Base-by-base conservation (phyloP, 37 sponge, comb jelly and placozoan genomes). In the Chondrilla cf. caribensis region DNA sequence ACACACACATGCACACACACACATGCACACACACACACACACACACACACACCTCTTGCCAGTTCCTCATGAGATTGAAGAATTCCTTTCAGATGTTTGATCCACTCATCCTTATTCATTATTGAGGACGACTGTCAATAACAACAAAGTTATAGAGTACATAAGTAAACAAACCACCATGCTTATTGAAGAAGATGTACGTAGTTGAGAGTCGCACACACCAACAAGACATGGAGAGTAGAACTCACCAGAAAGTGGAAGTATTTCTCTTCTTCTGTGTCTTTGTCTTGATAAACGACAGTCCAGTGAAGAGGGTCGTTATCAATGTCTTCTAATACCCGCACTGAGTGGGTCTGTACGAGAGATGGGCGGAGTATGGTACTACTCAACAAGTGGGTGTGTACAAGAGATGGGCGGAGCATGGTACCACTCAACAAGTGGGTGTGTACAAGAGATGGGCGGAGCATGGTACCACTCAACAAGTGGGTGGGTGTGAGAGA, bases 91-190 rank as follows among this genome's bases (percentile, higher is more conserved):
- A 86, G 47, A 65, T 70, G 71, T 1, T 68, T 33, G 37, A 86
- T 42, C 86, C 86, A 86, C 70, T 70, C 42, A 7, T 68, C 39
- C 43, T 24, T 86, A 19, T 38, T 31, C 41, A 21, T 51, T n/a
- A 28, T 36, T 67, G 82, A 82, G 18, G 82, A 35, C 25, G 82
- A 60, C 82, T 82, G 42, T 55, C 11, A 11, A 55, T 17, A 55
- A 19, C 17, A 19, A 55, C 17, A 55, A 55, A 55, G n/a, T n/a
- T 18, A 77, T 22, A 42, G 44, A 9, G 4, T 7, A 3, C 42
- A 77, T 42, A 47, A 2, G n/a, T 29, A 11, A 9, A 32, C 38
- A 29, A 3, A 14, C 18, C 9, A 79, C 33, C 28, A 22, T 54
- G 62, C 21, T 33, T n/a, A n/a, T n/a, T n/a, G n/a, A n/a, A n/a